Conservation (phyloP, 2,888 invertebrate species). For the Coremacera marginata region DNA sequence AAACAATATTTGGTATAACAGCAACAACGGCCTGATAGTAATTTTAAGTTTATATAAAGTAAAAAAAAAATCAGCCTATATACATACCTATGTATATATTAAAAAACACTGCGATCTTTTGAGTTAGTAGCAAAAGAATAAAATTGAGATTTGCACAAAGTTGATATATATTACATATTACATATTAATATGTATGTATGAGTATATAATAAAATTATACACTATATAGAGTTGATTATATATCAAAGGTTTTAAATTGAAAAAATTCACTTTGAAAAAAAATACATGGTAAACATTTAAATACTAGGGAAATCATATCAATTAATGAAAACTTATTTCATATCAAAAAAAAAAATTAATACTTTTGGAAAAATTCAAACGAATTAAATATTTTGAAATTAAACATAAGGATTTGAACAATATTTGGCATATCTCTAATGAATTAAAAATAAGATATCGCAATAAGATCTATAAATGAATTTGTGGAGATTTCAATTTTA, state of each 20-base stretch:
- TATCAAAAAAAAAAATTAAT: neutral
- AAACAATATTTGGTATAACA: constrained; percentile 43
- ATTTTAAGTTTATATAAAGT: constrained; percentile 25
- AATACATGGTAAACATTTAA: neutral
- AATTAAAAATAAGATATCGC: neutral
- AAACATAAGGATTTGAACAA: too few species aligned
- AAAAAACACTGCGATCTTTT: neutral
- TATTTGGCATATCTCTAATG: neutral
- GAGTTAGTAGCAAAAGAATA: neutral
- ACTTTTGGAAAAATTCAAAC: neutral
- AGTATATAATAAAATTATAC: too few species aligned
- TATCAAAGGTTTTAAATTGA: neutral
- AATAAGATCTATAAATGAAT: neutral
- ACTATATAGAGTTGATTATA: neutral
- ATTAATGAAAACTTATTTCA: constrained; percentile 17
- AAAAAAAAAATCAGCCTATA: neutral
- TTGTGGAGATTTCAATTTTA: neutral
- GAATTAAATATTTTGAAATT: neutral
- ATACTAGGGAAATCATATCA: constrained; percentile 23
- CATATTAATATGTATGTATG: neutral
- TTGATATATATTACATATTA: neutral
- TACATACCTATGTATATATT: neutral
- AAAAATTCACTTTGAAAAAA: neutral
- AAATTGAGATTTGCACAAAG: constrained; percentile 14
- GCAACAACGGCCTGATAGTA: constrained; percentile 65